Percentiles rank a stretch among this genome's conserved stretches.
Evolutionary conservation across 2,797 vertebrate species (phyloP).

Genomic region (Hypotaenidia philippensis): DNA sequence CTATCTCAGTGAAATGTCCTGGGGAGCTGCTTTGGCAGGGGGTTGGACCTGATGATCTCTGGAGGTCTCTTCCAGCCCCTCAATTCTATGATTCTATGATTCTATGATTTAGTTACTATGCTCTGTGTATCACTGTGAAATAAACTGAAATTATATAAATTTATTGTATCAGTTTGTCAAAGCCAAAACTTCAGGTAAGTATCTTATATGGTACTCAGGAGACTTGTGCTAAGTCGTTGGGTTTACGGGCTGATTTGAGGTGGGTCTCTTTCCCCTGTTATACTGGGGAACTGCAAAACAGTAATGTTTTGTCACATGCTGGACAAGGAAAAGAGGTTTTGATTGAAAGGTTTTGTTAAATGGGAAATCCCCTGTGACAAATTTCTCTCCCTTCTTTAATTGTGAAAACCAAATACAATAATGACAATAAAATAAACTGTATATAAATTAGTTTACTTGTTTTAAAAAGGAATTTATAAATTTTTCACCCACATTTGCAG

Average conservation of each 20-base stretch:
- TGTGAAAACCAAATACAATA: not conserved
- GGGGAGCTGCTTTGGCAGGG: too few relatives aligned
- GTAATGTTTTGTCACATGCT: not conserved
- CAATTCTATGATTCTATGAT: too few relatives aligned
- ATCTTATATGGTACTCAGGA: not conserved
- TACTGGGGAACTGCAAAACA: not conserved
- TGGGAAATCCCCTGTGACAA: not conserved
- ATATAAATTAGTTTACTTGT: not conserved
- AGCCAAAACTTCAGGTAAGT: not conserved
- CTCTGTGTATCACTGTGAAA: not conserved
- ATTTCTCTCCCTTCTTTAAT: not conserved
- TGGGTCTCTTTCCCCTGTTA: not conserved
- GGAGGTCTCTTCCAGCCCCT: too few relatives aligned
- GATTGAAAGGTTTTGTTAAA: not conserved
- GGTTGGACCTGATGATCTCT: too few relatives aligned
- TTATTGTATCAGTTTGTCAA: not conserved
- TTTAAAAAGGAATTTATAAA: not conserved
- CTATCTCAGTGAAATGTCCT: too few relatives aligned
- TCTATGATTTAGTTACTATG: not conserved
- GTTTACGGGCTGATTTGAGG: not conserved
- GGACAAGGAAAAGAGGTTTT: not conserved
- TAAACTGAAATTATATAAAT: not conserved
- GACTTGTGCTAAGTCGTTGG: rapidly evolving
- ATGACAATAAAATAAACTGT: not conserved
- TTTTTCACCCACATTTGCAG: not conserved